Evolutionary conservation across 2,797 vertebrate species (phyloP).

Genomic region (Chrysocyon brachyurus): DNA sequence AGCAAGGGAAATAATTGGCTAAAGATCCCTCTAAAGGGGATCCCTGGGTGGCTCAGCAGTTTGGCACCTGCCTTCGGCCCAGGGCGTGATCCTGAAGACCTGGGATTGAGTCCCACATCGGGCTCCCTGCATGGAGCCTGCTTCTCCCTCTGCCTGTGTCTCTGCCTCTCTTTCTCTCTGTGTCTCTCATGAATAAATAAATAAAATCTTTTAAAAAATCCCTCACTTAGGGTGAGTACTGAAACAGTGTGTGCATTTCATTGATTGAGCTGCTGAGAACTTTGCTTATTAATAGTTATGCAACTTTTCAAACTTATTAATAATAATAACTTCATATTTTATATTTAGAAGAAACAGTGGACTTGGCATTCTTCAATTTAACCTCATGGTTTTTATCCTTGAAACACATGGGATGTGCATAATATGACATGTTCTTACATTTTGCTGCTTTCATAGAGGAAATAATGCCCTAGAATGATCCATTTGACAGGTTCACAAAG

Average conservation of each 20-base stretch:
- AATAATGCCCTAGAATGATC: background rate
- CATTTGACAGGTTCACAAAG: background rate
- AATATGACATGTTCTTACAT: background rate
- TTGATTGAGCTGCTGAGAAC: background rate
- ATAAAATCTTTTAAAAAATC: no score
- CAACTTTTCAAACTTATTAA: background rate
- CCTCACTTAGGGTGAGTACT: background rate
- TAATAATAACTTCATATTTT: slow-evolving; percentile 5
- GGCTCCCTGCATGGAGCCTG: no score
- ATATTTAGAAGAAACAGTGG: background rate
- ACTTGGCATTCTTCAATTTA: background rate
- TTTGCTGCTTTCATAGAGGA: background rate
- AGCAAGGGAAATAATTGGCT: background rate
- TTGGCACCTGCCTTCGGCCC: no score
- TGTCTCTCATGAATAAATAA: no score
- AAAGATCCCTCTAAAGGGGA: background rate
- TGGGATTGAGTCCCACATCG: no score
- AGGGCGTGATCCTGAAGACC: no score
- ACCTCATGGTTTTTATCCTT: background rate
- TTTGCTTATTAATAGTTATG: background rate
- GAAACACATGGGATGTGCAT: background rate
- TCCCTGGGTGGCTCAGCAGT: no score
- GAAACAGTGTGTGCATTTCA: background rate
- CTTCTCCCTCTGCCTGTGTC: no score
- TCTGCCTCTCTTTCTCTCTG: no score